Conservation (phyloP, 2,888 invertebrate species). For the Limnephilus rhombicus region DNA sequence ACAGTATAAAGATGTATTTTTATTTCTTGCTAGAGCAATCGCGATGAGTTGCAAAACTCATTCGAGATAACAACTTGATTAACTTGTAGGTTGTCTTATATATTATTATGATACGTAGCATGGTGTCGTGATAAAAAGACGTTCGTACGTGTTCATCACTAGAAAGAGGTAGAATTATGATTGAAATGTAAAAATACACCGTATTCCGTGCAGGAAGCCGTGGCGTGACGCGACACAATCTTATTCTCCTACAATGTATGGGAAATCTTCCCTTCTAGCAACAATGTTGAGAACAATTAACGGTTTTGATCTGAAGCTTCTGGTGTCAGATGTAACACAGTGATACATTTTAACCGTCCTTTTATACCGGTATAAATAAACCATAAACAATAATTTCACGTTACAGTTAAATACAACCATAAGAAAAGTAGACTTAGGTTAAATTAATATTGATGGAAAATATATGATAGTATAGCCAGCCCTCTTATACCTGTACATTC, state of each 20-base stretch:
- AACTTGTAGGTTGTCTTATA: not conserved
- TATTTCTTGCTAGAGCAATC: too few species aligned
- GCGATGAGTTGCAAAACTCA: too few species aligned
- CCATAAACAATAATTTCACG: too few species aligned
- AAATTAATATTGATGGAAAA: too few species aligned
- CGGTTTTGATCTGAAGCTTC: not conserved
- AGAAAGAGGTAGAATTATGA: conserved; percentile 36
- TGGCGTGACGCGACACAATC: conserved; percentile 32
- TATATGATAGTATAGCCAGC: too few species aligned
- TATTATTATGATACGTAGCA: not conserved
- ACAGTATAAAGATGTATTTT: not conserved
- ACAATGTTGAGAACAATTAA: not conserved
- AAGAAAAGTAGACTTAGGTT: too few species aligned
- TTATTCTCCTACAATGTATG: not conserved
- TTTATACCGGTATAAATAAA: too few species aligned
- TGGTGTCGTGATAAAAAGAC: conserved; percentile 20
- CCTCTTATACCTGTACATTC: too few species aligned
- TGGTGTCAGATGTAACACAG: not conserved
- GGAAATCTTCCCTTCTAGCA: conserved; percentile 4
- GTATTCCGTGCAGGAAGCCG: not conserved
- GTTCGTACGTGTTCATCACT: conserved; percentile 35
- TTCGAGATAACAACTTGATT: not conserved
- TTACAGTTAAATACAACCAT: too few species aligned
- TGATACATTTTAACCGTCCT: not conserved
- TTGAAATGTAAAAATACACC: conserved; percentile 32